Evolutionary conservation across 2,797 vertebrate species (phyloP).

Genomic region (Myotis myotis): DNA sequence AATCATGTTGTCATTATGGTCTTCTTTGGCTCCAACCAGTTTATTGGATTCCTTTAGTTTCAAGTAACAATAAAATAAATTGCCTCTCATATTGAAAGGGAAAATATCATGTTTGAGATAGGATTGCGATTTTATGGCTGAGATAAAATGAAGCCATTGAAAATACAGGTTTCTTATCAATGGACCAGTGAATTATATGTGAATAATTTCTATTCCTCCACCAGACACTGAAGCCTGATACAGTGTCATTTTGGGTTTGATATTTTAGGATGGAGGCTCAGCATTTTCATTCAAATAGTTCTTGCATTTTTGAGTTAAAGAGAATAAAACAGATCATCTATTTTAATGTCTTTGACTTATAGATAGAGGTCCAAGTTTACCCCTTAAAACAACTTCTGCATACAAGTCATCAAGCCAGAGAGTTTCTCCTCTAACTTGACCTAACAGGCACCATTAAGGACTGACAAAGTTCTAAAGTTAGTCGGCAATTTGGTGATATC

Average conservation of each 20-base stretch:
- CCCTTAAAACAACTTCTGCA: neutral
- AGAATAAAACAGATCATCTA: neutral
- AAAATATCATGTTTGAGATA: constrained; percentile 70
- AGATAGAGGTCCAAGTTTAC: neutral
- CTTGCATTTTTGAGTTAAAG: neutral
- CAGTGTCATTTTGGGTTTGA: neutral
- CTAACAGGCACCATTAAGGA: neutral
- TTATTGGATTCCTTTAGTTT: constrained; percentile 75
- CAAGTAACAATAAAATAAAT: constrained; percentile 78
- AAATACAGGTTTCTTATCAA: constrained; percentile 66
- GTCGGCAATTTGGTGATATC: neutral
- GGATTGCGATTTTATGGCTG: constrained; percentile 67
- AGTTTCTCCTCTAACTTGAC: neutral
- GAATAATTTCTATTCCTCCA: neutral
- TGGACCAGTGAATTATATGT: neutral
- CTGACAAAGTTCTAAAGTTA: neutral
- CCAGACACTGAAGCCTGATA: neutral
- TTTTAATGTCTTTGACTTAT: neutral
- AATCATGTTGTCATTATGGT: constrained; percentile 73
- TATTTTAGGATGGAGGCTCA: constrained; percentile 1
- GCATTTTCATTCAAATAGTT: neutral
- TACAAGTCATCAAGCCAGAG: neutral
- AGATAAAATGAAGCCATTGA: constrained; percentile 59
- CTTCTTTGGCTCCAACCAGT: constrained; percentile 68
- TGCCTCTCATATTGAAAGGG: constrained; percentile 68